Conservation (phyloP, 2,797 vertebrate genomes). For the Ptychadena robeensis region DNA sequence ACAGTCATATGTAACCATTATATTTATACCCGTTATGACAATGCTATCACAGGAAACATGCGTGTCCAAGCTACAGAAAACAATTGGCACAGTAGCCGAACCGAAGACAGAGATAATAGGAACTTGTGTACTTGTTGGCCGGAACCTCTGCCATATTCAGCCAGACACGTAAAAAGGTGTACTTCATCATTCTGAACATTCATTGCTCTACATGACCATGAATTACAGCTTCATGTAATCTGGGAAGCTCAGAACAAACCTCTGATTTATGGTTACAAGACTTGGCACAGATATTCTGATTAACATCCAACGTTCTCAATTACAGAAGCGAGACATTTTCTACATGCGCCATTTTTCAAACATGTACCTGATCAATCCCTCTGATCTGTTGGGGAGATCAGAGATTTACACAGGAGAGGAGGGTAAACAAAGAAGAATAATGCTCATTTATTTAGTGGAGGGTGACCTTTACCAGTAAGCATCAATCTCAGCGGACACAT, state of each 20-base stretch:
- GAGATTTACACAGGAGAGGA: not conserved
- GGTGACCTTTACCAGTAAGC: not conserved
- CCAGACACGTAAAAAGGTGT: not conserved
- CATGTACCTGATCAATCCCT: conserved; percentile 1
- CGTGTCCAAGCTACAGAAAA: not conserved
- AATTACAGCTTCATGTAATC: not conserved
- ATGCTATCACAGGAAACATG: not conserved
- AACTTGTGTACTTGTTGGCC: not conserved
- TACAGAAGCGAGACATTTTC: conserved; percentile 23
- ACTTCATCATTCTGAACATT: conserved; percentile 13
- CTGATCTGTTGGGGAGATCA: conserved; percentile 1
- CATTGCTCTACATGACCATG: not conserved
- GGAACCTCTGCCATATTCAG: not conserved
- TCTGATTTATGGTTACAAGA: conserved; percentile 32
- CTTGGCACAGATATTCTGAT: conserved; percentile 23
- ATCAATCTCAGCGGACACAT: not conserved
- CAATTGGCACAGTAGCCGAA: not conserved
- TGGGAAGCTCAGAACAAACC: not conserved
- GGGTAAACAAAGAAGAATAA: not conserved
- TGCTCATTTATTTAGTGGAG: not conserved
- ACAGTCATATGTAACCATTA: not conserved
- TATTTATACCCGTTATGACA: not conserved
- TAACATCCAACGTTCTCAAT: conserved; percentile 54
- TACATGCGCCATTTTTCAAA: conserved; percentile 34
- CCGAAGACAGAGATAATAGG: not conserved